Conservation (phyloP, 2,113 vertebrate genomes). For the Stercorarius parasiticus region DNA sequence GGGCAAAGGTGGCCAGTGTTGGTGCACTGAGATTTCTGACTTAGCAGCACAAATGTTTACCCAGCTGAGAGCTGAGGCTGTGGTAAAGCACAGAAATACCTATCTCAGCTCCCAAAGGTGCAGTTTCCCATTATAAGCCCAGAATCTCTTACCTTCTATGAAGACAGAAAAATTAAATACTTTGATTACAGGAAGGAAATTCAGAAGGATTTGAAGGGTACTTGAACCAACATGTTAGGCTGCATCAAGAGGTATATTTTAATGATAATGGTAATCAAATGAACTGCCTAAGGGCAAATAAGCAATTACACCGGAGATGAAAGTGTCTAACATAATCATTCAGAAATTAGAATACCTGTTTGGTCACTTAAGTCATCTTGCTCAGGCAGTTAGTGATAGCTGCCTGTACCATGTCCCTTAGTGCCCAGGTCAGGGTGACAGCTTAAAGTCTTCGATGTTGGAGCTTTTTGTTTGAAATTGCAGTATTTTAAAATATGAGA, state of each 20-base stretch:
- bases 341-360: constrained; percentile 43
- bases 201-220: background rate
- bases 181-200: background rate
- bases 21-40: background rate
- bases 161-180: background rate
- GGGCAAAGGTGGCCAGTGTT: background rate
- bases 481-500: background rate
- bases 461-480: background rate
- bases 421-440: background rate
- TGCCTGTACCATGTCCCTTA: background rate
- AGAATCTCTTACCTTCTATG: background rate
- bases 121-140: background rate
- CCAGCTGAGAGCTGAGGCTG: background rate
- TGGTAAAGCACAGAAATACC: background rate
- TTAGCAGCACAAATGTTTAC: background rate
- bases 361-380: background rate
- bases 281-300: background rate
- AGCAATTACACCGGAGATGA: constrained; percentile 21
- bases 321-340: constrained; percentile 37
- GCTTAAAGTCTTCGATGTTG: background rate
- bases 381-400: background rate
- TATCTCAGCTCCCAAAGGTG: background rate
- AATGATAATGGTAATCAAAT: constrained; percentile 42
- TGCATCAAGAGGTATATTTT: constrained; percentile 14
- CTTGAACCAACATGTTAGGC: constrained; percentile 38